phyloP scores from a whole-genome alignment of 2,113 vertebrate genomes.

The Dolichallabes microphthalmus region DNA sequence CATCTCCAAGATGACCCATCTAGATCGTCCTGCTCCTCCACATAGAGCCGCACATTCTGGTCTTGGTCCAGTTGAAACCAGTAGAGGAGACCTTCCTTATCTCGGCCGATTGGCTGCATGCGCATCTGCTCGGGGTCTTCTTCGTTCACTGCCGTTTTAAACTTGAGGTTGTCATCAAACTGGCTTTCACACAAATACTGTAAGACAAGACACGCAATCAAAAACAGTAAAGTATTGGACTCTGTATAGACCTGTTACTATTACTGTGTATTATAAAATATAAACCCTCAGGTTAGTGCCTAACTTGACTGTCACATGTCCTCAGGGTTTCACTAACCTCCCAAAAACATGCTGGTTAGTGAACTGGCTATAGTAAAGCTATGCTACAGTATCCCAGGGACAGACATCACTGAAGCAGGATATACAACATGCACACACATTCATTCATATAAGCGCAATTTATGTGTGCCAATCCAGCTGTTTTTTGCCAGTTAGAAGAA shows the following conservation, averaged over 20 bases:
- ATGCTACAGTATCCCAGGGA: not conserved
- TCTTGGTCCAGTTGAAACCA: constrained; percentile 97
- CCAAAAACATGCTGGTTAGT: not conserved
- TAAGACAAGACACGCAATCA: constrained; percentile 41
- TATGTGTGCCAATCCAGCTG: not conserved
- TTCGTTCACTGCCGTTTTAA: constrained; percentile 91
- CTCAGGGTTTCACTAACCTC: not conserved
- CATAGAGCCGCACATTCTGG: constrained; percentile 93
- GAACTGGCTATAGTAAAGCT: not conserved
- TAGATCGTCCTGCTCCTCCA: constrained; percentile 95
- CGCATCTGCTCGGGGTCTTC: constrained; percentile 95
- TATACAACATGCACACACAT: not conserved
- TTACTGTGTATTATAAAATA: not conserved
- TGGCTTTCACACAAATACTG: constrained; percentile 98
- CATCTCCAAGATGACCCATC: constrained; percentile 94
- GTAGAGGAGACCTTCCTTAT: constrained; percentile 90
- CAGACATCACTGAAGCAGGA: not conserved
- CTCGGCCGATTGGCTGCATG: constrained; percentile 89
- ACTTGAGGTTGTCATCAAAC: constrained; percentile 98
- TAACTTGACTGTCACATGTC: not conserved
- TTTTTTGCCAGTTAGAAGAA: not conserved
- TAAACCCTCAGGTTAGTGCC: too few relatives aligned
- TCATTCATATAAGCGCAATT: too few relatives aligned
- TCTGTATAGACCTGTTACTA: not conserved
- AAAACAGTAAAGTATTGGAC: not conserved